These are phyloP conservation scores for Cryptosula pallasiana DNA, from an alignment of 2,888 invertebrate genomes.

Conservation along the genomic window DNA sequence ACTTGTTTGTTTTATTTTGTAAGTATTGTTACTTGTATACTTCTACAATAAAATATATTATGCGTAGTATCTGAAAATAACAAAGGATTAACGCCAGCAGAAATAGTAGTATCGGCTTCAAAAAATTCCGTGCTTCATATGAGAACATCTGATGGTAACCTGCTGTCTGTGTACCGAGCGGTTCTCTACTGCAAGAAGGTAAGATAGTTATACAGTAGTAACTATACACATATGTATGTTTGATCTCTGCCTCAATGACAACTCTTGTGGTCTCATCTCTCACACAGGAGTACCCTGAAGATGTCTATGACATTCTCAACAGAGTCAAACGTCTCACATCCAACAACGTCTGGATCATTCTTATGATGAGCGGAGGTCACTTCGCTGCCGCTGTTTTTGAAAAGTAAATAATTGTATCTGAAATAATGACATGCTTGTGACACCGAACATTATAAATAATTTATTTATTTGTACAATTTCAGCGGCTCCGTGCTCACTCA, in stretches of 20 bases:
- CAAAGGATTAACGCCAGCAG: neutral
- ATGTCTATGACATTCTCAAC: slow-evolving; percentile 46
- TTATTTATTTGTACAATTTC: no score
- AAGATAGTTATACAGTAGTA: slow-evolving; percentile 17
- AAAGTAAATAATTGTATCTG: slow-evolving; percentile 35
- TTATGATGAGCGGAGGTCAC: slow-evolving; percentile 80
- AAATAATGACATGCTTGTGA: neutral
- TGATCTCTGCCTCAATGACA: neutral
- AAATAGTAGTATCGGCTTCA: slow-evolving; percentile 28
- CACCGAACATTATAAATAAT: no score
- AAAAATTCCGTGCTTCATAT: slow-evolving; percentile 68
- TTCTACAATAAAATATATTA: no score
- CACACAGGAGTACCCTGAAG: slow-evolving; percentile 46
- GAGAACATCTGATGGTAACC: slow-evolving; percentile 63
- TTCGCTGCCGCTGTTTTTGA: slow-evolving; percentile 70
- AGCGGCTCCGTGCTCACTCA: slow-evolving; percentile 64
- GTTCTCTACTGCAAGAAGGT: slow-evolving; percentile 65
- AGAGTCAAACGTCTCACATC: slow-evolving; percentile 45
- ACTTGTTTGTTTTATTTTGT: no score
- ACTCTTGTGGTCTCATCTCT: neutral
- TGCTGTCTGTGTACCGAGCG: slow-evolving; percentile 71
- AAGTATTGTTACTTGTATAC: no score
- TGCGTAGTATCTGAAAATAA: no score
- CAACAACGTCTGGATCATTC: slow-evolving; percentile 65
- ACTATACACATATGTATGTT: neutral